Conservation (phyloP, 2,797 vertebrate species). For the Steatocranus sp. region DNA sequence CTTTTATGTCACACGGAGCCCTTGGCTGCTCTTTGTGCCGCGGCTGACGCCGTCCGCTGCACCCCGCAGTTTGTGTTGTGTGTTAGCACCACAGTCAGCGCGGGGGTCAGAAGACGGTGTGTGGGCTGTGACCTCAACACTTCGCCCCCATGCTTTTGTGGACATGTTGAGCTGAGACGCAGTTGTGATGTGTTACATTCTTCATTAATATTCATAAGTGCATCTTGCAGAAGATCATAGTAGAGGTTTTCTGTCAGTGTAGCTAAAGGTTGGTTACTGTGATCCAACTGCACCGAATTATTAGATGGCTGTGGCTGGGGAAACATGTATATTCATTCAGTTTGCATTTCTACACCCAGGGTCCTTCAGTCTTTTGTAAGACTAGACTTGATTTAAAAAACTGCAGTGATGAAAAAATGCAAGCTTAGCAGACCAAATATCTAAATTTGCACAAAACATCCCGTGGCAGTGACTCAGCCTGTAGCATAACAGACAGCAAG, state of each 20-base stretch:
- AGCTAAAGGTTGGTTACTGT: background rate
- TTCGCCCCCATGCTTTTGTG: background rate
- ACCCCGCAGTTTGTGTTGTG: background rate
- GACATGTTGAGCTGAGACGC: background rate
- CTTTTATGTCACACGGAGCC: slow-evolving; percentile 4
- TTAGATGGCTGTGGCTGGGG: fast-evolving
- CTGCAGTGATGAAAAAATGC: fast-evolving
- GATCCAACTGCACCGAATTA: fast-evolving
- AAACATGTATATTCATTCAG: fast-evolving
- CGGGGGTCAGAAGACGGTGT: background rate
- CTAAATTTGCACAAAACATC: background rate
- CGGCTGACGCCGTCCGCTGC: background rate
- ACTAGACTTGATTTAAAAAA: background rate
- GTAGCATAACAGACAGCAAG: background rate
- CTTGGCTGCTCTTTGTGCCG: background rate
- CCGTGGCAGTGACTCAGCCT: background rate
- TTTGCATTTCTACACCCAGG: background rate
- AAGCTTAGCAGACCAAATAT: background rate
- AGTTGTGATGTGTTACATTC: background rate
- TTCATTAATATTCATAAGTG: slow-evolving; percentile 21
- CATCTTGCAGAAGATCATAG: background rate
- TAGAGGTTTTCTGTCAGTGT: background rate
- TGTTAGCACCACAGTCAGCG: background rate
- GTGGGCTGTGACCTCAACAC: slow-evolving; percentile 17
- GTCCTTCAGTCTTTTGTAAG: background rate